Percentiles rank a stretch among this genome's conserved stretches.
Evolutionary conservation across 2,888 invertebrate genomes (phyloP).

Genomic region (Acleris laterana): DNA sequence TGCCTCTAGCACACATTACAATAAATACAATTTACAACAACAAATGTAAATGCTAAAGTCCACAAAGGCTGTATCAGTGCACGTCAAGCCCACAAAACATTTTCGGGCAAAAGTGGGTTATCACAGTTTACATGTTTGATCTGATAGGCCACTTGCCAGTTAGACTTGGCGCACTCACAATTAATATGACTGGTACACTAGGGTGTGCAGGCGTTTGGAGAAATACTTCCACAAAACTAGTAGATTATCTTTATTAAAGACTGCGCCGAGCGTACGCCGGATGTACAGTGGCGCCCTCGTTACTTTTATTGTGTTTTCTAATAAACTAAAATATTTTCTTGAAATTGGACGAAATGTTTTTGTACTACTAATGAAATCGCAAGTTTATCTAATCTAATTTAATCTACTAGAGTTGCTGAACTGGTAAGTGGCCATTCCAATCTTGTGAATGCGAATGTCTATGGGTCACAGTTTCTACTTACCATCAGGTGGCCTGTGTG

Average conservation of each 20-base stretch:
- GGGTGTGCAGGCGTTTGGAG: slow-evolving; percentile 40
- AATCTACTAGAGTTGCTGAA: too few species aligned
- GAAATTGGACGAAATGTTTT: too few species aligned
- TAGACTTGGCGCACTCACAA: slow-evolving; percentile 62
- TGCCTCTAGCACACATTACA: background rate
- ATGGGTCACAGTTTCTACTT: too few species aligned
- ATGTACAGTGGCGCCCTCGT: too few species aligned
- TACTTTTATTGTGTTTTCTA: too few species aligned
- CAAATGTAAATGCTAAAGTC: slow-evolving; percentile 18
- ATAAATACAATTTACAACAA: background rate
- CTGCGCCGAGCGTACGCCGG: too few species aligned
- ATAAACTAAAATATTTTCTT: too few species aligned
- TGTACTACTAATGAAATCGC: too few species aligned
- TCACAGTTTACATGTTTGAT: slow-evolving; percentile 60
- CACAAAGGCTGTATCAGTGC: slow-evolving; percentile 49
- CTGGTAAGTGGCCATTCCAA: too few species aligned
- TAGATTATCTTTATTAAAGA: background rate
- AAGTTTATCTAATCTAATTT: too few species aligned
- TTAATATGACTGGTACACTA: slow-evolving; percentile 48
- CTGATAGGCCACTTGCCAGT: slow-evolving; percentile 76
- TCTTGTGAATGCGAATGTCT: too few species aligned
- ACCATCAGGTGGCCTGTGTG: too few species aligned
- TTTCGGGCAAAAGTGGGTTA: slow-evolving; percentile 69
- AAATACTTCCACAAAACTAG: background rate
- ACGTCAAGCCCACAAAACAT: slow-evolving; percentile 65